These are phyloP conservation scores for Lichenostomus cassidix DNA, from an alignment of 2,113 vertebrate genomes.

Conservation along the genomic window DNA sequence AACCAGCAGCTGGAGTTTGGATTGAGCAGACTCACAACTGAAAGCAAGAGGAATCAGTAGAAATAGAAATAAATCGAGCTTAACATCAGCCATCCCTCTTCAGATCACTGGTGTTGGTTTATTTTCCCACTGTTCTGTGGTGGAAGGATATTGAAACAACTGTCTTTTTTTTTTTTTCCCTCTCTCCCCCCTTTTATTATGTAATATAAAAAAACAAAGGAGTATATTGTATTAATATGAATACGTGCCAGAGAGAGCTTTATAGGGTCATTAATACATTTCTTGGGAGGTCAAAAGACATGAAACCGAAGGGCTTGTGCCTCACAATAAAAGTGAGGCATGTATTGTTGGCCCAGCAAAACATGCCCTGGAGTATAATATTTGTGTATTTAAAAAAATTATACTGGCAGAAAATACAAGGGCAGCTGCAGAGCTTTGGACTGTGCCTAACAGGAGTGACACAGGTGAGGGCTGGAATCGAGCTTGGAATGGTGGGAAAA, in stretches of 20 bases:
- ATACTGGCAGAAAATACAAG: slow-evolving; percentile 49
- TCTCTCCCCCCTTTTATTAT: background rate
- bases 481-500: slow-evolving; percentile 35
- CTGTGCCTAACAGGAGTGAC: background rate
- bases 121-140: background rate
- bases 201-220: slow-evolving; percentile 60
- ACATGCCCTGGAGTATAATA: slow-evolving; percentile 64
- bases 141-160: slow-evolving; percentile 33
- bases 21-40: background rate
- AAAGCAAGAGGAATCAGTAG: background rate
- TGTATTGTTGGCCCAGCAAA: slow-evolving; percentile 65
- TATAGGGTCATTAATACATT: slow-evolving; percentile 67
- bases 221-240: slow-evolving; percentile 70
- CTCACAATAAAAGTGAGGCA: slow-evolving; percentile 69
- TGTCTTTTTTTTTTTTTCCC: background rate
- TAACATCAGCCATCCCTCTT: background rate
- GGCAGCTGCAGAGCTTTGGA: slow-evolving; percentile 50
- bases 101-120: background rate
- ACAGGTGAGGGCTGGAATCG: slow-evolving; percentile 51
- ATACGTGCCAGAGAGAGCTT: slow-evolving; percentile 55
- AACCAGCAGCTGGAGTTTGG: background rate
- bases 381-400: slow-evolving; percentile 70
- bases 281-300: slow-evolving; percentile 69
- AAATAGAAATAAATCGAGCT: background rate
- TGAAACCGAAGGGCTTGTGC: slow-evolving; percentile 60